Conservation (phyloP, 2,888 invertebrate species). For the Scaptomyza parva region DNA sequence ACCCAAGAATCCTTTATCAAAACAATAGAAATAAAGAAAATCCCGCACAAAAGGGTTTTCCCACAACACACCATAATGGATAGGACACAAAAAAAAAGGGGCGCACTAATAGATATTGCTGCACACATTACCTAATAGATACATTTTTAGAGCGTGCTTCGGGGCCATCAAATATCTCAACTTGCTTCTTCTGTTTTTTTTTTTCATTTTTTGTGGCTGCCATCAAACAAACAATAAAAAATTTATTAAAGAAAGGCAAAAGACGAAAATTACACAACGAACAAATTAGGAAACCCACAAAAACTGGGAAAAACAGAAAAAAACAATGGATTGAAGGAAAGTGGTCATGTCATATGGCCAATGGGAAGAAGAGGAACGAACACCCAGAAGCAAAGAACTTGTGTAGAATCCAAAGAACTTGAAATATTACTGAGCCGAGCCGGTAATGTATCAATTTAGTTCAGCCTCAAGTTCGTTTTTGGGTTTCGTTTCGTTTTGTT, state of each 20-base stretch:
- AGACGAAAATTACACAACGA: constrained; percentile 67
- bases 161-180: constrained; percentile 62
- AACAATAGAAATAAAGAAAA: constrained; percentile 55
- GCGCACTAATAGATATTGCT: constrained; percentile 64
- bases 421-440: constrained; percentile 64
- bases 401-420: constrained; percentile 28
- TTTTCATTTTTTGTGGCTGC: constrained; percentile 21
- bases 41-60: constrained; percentile 39
- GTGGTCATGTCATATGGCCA: constrained; percentile 75
- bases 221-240: constrained; percentile 80
- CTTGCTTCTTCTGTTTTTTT: constrained; percentile 23
- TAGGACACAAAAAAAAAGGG: constrained; percentile 33
- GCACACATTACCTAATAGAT: constrained; percentile 69
- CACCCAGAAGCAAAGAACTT: constrained; percentile 69
- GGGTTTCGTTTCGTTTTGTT: constrained; percentile 34
- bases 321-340: constrained; percentile 63
- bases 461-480: constrained; percentile 32
- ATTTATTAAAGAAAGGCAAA: constrained; percentile 75
- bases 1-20: constrained; percentile 77
- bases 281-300: constrained; percentile 68
- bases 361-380: constrained; percentile 70
- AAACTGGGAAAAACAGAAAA: constrained; percentile 26
- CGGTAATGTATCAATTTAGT: constrained; percentile 77
- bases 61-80: constrained; percentile 1
- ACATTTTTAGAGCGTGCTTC: constrained; percentile 73